Base-by-base conservation (phyloP, 1,140 invertebrate species). In the Apis cerana region DNA sequence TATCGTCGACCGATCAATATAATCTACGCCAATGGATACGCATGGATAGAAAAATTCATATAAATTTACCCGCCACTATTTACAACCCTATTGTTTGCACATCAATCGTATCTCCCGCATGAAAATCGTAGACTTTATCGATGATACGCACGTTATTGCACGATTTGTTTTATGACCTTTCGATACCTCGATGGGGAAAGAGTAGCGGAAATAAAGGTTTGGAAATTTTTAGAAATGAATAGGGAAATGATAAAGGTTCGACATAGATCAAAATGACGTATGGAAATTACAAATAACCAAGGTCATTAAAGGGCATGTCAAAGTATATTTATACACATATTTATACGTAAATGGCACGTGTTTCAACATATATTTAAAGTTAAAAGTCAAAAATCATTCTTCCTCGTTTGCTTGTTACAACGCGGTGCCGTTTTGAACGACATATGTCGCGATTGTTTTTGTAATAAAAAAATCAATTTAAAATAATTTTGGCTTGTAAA, bases 311-410 rank as follows among this genome's bases (percentile, higher is more conserved):
- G 48, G 27, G n/a, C 43, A 43, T 9, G 68, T 75, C 19, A 43
- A 12, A 19, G 21, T 74, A 27, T 48, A 12, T 5, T 58, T 50
- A 27, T 54, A 33, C 19, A 33, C 27, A 50, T n/a, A n/a, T 74
- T 74, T 10, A 50, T 15, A 19, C 23, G 11, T 4, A 21, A 8
- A 23, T n/a, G n/a, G 11, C 13, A 21, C 50, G 15, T 27, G 69
- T 21, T 64, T 54, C 21, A 15, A 54, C 52, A 13, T 54, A 13
- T 3, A 54, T 54, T 17, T 21, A 43, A 43, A 4, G 21, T 2
- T 75, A 21, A 54, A 75, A 75, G 74, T 67, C 69, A 56, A 74
- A 75, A 62, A 71, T 23, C 56, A 21, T 48, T 9, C 8, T 72
- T 64, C 48, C 15, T 11, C 23, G 12, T 59, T n/a, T 72, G 2